Base-by-base conservation (phyloP, 2,888 invertebrate genomes). In the Philereme transversata region DNA sequence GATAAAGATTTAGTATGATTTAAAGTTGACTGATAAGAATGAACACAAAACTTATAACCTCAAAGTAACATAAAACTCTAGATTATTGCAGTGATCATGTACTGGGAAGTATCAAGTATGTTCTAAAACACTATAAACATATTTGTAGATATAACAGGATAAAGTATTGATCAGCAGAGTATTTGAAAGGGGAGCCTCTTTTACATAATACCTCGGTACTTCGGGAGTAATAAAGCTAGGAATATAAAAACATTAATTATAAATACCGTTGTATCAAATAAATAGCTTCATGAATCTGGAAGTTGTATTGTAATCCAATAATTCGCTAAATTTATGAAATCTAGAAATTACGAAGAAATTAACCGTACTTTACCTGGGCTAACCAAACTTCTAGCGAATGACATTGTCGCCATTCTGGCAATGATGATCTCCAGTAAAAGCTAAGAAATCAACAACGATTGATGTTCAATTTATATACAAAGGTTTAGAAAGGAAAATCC, bases 331-430 rank as follows among this genome's bases (percentile, higher is more conserved):
- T 7, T 40, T 40, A 40, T 0, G 7, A 8, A 40, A 8, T 8
- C 40, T 8, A 40, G 40, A 40, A 40, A 38, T 38, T 8, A n/a
- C 8, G 8, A 38, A 8, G 4, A 38, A 38, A 40, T 40, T 6
- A 40, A 7, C 4, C 11, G 5, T 46, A 56, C 8, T 43, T 58
- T 86, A 92, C 91, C 91, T 84, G 91, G 91, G 80, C 82, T 91
- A 84, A 92, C 90, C 86, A 91, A 88, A 86, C 84, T 91, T 83
- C 89, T 91, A 49, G 90, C 91, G 71, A 90, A 86, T 54, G 90
- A 81, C 80, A 92, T 83, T 63, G 88, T 88, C 72, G 91, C 86
- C 91, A 92, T 91, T 60, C 45, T 55, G 50, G 51, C 38, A 53
- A 35, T 7, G 5, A 52, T 11, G 49, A 22, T 35, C 9, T 5